phyloP scores from a whole-genome alignment of 2,888 invertebrate genomes.

The Nemapogon koenigi region DNA sequence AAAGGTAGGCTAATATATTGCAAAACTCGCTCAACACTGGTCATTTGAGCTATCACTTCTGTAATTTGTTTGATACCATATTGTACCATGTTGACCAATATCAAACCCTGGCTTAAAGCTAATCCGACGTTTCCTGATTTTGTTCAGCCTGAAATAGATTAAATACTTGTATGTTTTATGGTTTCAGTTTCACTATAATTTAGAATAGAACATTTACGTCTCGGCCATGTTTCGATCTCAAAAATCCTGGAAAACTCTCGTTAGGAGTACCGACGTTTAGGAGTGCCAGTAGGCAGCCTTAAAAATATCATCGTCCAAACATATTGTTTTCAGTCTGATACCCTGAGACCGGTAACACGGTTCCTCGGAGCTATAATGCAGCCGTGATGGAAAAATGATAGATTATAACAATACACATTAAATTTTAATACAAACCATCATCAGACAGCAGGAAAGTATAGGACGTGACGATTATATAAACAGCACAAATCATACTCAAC shows the following conservation, averaged over 20 bases:
- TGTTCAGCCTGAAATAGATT: slow-evolving; percentile 43
- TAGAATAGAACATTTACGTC: no score
- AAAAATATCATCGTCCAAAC: no score
- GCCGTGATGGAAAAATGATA: no score
- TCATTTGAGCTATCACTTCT: slow-evolving; percentile 80
- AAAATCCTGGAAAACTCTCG: no score
- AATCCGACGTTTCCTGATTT: slow-evolving; percentile 74
- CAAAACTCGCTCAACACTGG: slow-evolving; percentile 80
- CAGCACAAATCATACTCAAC: slow-evolving; percentile 69
- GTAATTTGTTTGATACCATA: slow-evolving; percentile 81
- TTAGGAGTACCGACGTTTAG: no score
- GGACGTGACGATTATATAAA: slow-evolving; percentile 66
- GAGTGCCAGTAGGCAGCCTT: no score
- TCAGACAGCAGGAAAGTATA: slow-evolving; percentile 69
- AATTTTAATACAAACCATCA: slow-evolving; percentile 46
- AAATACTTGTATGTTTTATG: not conserved
- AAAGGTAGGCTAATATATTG: slow-evolving; percentile 76
- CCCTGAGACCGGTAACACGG: no score
- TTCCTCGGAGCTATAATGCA: no score
- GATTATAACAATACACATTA: no score
- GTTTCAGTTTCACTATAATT: not conserved
- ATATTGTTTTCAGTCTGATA: no score
- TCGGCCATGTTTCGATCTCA: no score
- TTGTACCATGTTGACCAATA: slow-evolving; percentile 82
- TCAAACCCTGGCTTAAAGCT: slow-evolving; percentile 74